phyloP scores from a whole-genome alignment of 2,888 invertebrate species.

The Torymus auratus region DNA sequence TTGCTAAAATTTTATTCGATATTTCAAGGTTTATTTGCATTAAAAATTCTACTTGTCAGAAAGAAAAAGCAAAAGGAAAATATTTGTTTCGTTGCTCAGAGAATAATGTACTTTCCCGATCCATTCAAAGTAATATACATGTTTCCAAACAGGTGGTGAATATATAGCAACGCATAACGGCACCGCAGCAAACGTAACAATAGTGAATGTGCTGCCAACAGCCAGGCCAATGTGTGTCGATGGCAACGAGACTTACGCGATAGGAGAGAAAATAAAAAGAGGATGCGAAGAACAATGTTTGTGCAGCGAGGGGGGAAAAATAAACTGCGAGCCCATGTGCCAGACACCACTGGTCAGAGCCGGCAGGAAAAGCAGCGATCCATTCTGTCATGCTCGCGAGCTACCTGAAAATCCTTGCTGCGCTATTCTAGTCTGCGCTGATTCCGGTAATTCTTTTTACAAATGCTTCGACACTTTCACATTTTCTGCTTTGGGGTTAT shows the following conservation, averaged over 20 bases:
- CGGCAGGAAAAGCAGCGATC: slow-evolving; percentile 83
- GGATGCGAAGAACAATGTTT: slow-evolving; percentile 89
- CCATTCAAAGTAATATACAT: neutral
- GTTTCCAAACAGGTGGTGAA: slow-evolving; percentile 66
- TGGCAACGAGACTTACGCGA: slow-evolving; percentile 75
- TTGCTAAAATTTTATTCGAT: too few species aligned
- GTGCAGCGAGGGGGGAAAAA: slow-evolving; percentile 82
- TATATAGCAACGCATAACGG: slow-evolving; percentile 68
- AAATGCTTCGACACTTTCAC: too few species aligned
- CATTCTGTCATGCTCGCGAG: slow-evolving; percentile 84
- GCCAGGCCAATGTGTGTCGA: slow-evolving; percentile 63
- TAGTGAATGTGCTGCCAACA: slow-evolving; percentile 60
- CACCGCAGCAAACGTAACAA: slow-evolving; percentile 60
- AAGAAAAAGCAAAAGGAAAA: too few species aligned
- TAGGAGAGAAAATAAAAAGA: slow-evolving; percentile 84
- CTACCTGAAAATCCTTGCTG: slow-evolving; percentile 85
- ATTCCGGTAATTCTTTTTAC: slow-evolving; percentile 76
- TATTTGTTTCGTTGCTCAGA: neutral
- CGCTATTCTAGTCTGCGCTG: slow-evolving; percentile 84
- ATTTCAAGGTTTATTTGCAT: too few species aligned
- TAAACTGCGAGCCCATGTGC: slow-evolving; percentile 86
- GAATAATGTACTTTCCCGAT: neutral
- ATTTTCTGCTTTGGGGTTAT: too few species aligned
- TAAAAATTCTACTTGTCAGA: too few species aligned
- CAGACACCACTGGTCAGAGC: slow-evolving; percentile 83